Evolutionary conservation across 1,140 invertebrate species (phyloP).

Genomic region (Belonocnema kinseyi): DNA sequence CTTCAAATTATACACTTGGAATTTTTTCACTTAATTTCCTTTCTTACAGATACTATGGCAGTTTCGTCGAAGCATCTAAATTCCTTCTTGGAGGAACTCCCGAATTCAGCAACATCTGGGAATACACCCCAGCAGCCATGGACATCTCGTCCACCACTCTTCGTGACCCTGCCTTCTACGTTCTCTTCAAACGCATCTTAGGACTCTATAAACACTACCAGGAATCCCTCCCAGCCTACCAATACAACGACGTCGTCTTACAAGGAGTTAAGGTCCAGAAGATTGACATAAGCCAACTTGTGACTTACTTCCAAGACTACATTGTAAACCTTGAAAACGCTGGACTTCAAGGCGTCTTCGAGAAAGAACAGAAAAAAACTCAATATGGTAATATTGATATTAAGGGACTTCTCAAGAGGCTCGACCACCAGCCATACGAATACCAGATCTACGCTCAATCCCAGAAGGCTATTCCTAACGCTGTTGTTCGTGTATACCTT

Average conservation of each 20-base stretch:
- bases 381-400: constrained; percentile 61
- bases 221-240: constrained; percentile 78
- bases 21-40: no score
- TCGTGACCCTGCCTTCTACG: constrained; percentile 77
- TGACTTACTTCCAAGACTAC: constrained; percentile 79
- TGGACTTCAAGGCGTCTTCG: constrained; percentile 51
- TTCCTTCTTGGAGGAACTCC: constrained; percentile 77
- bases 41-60: constrained; percentile 74
- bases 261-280: constrained; percentile 80
- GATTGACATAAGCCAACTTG: constrained; percentile 78
- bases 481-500: constrained; percentile 76
- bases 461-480: constrained; percentile 68
- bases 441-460: constrained; percentile 75
- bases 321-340: constrained; percentile 77
- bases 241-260: constrained; percentile 79
- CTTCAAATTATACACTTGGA: no score
- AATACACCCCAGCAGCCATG: constrained; percentile 73
- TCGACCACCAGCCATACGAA: constrained; percentile 82
- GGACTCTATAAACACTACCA: constrained; percentile 76
- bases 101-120: constrained; percentile 62
- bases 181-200: constrained; percentile 73
- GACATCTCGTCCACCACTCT: constrained; percentile 71
- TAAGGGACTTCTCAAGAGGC: constrained; percentile 66
- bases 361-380: constrained; percentile 38
- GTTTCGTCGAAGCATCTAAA: constrained; percentile 76